A percentile compares a stretch with the other conserved stretches of the same genome.
Conservation (phyloP, 2,888 invertebrate species). For the Caenorhabditis angaria region DNA sequence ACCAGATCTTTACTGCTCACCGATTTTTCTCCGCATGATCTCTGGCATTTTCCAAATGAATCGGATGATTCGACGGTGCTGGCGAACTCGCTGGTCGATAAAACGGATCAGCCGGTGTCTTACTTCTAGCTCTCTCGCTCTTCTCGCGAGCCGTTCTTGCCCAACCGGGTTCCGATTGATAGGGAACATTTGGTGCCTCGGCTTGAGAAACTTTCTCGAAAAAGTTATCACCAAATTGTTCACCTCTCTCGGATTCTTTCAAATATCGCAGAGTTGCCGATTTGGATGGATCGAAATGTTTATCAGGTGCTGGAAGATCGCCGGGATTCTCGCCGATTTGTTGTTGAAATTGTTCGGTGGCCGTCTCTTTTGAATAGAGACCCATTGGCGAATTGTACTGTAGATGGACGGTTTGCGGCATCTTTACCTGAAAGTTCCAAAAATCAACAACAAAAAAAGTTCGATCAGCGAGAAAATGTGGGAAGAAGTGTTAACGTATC, state of each 20-base stretch:
- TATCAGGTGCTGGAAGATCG: conserved; percentile 52
- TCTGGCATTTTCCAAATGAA: conserved; percentile 49
- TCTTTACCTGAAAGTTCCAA: conserved; percentile 18
- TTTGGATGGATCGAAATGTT: conserved; percentile 58
- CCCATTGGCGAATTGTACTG: conserved; percentile 67
- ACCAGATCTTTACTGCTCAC: not conserved
- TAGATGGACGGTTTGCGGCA: conserved; percentile 60
- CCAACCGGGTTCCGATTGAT: conserved; percentile 55
- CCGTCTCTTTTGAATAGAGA: conserved; percentile 62
- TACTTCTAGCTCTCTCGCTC: conserved; percentile 52
- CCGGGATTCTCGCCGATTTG: conserved; percentile 50
- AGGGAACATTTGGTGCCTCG: conserved; percentile 54
- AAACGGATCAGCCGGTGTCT: conserved; percentile 49
- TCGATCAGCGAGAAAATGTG: conserved; percentile 24
- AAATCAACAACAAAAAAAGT: not conserved
- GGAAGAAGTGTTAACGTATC: conserved; percentile 43
- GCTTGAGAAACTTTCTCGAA: conserved; percentile 58
- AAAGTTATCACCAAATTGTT: conserved; percentile 52
- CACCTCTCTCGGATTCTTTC: conserved; percentile 29
- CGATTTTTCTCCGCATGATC: conserved; percentile 54
- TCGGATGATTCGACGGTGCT: conserved; percentile 39
- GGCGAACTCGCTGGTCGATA: conserved; percentile 40
- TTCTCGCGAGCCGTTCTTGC: conserved; percentile 56
- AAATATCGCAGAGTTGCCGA: conserved; percentile 56
- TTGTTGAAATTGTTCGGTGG: conserved; percentile 55